Base-by-base conservation (phyloP, 2,888 invertebrate genomes). In the Nomada ruficornis region DNA sequence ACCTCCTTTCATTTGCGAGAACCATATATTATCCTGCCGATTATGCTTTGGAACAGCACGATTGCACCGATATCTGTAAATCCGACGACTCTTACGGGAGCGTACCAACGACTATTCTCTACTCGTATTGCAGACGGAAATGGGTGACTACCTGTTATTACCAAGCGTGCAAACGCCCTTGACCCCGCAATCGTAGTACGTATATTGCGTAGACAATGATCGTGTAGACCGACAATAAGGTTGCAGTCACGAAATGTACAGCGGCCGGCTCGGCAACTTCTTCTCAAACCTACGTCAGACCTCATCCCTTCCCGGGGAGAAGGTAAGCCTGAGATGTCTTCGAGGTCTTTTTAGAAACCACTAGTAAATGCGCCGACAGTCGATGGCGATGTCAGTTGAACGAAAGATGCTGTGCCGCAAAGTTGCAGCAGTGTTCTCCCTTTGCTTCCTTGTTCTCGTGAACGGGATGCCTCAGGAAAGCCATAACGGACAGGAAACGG, bases 331-430 rank as follows among this genome's bases (percentile, higher is more conserved):
- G 65, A 84, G 81, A 88, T 85, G 79, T 60, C 81, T 70, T 75
- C 47, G 76, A 64, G 82, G 79, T 68, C 76, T 76, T 68, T 81
- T 77, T 69, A 86, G 84, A 86, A 86, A 85, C 70, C 78, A 59
- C 65, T 64, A 47, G 65, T 59, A 79, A 75, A 60, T 76, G 36
- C 70, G 57, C 52, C 36, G 68, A 62, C 69, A 36, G 64, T 11
- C 60, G 44, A 63, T 26, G 68, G 60, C 68, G 73, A 72, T 69
- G 68, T 76, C 88, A 91, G 91, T 91, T 76, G 85, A 81, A 65
- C 60, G 69, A 81, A 89, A 89, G 91, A 91, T 91, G 91, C 85
- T 88, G 89, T 26, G 69, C 76, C 44, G 80, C 79, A 77, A 85
- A 73, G 87, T 86, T 68, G 83, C 84, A 72, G 82, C 84, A 57